A percentile compares a stretch with the other conserved stretches of the same genome.
Conservation (phyloP, 2,113 vertebrate genomes). For the Macquaria ambigua region DNA sequence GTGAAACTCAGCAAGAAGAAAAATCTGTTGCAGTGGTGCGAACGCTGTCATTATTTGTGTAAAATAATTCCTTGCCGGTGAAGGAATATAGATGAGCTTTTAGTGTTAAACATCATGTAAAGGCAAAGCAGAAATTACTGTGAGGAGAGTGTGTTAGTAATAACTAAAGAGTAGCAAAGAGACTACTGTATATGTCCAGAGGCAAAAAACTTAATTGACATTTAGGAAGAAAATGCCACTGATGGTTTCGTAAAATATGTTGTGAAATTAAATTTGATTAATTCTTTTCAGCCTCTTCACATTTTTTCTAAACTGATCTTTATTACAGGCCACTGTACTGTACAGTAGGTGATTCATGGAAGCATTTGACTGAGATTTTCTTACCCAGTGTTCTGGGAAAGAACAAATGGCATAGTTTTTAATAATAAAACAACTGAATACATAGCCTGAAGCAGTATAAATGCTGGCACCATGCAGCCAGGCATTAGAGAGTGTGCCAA, state of each 20-base stretch:
- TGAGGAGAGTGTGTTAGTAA: background rate
- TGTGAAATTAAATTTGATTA: background rate
- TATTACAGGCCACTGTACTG: background rate
- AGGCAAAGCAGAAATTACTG: constrained; percentile 10
- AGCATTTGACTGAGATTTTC: background rate
- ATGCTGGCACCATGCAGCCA: background rate
- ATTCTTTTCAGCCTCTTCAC: background rate
- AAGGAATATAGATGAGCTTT: constrained; percentile 33
- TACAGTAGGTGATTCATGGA: background rate
- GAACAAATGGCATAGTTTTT: background rate
- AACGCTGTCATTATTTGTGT: constrained; percentile 8
- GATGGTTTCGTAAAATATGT: background rate
- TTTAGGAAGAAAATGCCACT: background rate
- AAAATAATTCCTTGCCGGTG: constrained; percentile 8
- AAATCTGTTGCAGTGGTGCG: constrained; percentile 8
- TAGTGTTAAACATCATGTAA: constrained; percentile 8
- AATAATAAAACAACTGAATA: constrained; percentile 10
- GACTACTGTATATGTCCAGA: background rate
- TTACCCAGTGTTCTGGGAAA: background rate
- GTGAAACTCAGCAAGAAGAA: constrained; percentile 35
- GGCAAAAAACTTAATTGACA: background rate
- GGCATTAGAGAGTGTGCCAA: background rate
- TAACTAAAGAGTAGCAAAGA: background rate
- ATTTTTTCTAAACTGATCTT: background rate
- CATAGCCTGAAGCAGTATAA: background rate